Evolutionary conservation across 2,113 vertebrate genomes (phyloP).

Genomic region (Morone saxatilis): DNA sequence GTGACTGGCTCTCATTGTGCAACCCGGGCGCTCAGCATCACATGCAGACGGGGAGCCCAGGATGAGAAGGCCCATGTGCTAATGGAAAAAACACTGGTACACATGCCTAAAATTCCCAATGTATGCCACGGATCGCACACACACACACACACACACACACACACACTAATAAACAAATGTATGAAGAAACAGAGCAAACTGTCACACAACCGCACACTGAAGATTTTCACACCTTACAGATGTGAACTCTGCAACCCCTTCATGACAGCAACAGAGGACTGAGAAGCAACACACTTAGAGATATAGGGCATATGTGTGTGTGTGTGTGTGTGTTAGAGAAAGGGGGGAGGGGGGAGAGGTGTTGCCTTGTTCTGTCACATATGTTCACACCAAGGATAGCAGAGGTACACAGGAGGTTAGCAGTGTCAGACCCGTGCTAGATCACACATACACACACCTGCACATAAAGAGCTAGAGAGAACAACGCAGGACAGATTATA

Average conservation of each 20-base stretch:
- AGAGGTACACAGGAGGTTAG: slow-evolving; percentile 9
- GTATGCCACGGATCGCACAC: not conserved
- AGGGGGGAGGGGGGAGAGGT: not conserved
- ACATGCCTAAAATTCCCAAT: slow-evolving; percentile 44
- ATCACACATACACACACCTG: slow-evolving; percentile 16
- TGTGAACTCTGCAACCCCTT: slow-evolving; percentile 58
- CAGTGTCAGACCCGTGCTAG: slow-evolving; percentile 19
- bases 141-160: not conserved
- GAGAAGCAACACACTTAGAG: slow-evolving; percentile 8
- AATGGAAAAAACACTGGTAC: not conserved
- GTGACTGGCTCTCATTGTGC: slow-evolving; percentile 38
- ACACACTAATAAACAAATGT: slow-evolving; percentile 42
- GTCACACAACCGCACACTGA: slow-evolving; percentile 17
- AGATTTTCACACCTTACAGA: slow-evolving; percentile 56
- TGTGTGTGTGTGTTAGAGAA: not conserved
- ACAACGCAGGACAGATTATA: not conserved
- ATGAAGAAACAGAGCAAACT: slow-evolving; percentile 23
- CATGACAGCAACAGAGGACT: slow-evolving; percentile 22
- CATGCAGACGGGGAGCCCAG: slow-evolving; percentile 33
- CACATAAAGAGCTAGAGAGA: not conserved
- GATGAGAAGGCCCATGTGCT: slow-evolving; percentile 25
- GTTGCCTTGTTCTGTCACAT: slow-evolving; percentile 51
- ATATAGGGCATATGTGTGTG: not conserved
- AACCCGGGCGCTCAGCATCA: slow-evolving; percentile 10
- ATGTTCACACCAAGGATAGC: slow-evolving; percentile 43